These are phyloP conservation scores for Sesia bembeciformis DNA, from an alignment of 2,888 invertebrate genomes.

Conservation along the genomic window DNA sequence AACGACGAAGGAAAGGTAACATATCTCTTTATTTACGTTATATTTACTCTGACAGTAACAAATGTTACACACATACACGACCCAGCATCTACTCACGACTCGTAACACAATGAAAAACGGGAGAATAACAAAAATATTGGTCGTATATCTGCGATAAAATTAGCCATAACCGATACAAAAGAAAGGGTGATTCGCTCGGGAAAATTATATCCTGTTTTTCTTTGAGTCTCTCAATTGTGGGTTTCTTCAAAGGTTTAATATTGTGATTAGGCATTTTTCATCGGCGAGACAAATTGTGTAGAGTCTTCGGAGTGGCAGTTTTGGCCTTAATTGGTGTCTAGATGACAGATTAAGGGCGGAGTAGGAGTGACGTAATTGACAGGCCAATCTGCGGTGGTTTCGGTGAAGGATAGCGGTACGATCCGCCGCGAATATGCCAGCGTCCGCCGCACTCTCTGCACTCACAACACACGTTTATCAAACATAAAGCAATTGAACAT, in stretches of 20 bases:
- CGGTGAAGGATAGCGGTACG: constrained; percentile 39
- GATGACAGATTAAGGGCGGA: constrained; percentile 66
- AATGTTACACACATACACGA: constrained; percentile 24
- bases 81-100: constrained; percentile 3
- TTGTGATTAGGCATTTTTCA: constrained; percentile 13
- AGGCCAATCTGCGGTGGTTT: constrained; percentile 54
- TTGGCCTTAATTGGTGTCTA: constrained; percentile 64
- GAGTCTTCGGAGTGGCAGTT: constrained; percentile 45
- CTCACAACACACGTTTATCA: neutral
- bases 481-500: neutral
- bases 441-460: neutral
- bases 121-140: constrained; percentile 7
- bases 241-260: constrained; percentile 1
- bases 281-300: constrained; percentile 49
- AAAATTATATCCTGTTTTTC: constrained; percentile 7
- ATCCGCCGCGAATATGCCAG: neutral
- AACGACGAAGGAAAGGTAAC: constrained; percentile 51
- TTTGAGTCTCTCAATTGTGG: neutral
- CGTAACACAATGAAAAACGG: constrained; percentile 3
- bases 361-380: constrained; percentile 67
- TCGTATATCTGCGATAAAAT: constrained; percentile 7
- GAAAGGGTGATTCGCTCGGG: constrained; percentile 5
- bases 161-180: constrained; percentile 7
- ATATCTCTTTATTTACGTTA: constrained; percentile 53
- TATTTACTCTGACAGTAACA: constrained; percentile 46